Evolutionary conservation across 2,113 vertebrate species (phyloP), one percentile per base, ranked within the genome.

Genomic region (Poeciliopsis turrubarensis): DNA sequence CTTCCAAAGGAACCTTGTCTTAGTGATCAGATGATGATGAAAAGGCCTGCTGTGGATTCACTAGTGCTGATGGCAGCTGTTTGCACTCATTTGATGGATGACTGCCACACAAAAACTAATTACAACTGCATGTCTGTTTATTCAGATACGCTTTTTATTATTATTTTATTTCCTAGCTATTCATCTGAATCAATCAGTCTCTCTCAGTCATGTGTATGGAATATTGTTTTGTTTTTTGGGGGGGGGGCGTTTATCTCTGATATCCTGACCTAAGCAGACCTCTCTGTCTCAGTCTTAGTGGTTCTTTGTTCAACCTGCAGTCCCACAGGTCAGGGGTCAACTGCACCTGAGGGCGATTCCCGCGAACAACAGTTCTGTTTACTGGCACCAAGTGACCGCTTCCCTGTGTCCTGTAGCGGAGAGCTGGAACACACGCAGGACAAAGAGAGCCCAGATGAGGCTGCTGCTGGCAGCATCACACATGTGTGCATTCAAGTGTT

Each of bases 291-390:
- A 62, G 78, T 84, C 87, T 92, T 92, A 94, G 92, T 93, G 88
- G 89, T 87, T 85, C 89, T 94, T 94, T 94, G 93, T 95, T 93
- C 89, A 92, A 94, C 89, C 93, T 93, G 90, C 82, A 80, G 92
- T 88, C 87, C 83, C 37, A 82, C 30, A 75, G 93, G 94, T 95
- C 92, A 93, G 82, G 82, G 94, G 92, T 94, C 92, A 91, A 86
- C 89, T 91, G 87, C 94, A 95, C 94, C 94, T 95, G 93, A 94
- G 94, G 94, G 92, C 86, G 87, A 88, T 91, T 93, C 92, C 89
- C 91, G 92, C 92, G 88, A 90, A 94, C 92, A 94, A 93, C 94
- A 92, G 93, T 81, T 82, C 85, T 93, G 89, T 94, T 89, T 88
- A 87, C 89, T 71, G 83, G 88, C 87, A 89, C 80, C 78, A 85